phyloP scores from a whole-genome alignment of 2,113 vertebrate species.

The Albula goreensis region DNA sequence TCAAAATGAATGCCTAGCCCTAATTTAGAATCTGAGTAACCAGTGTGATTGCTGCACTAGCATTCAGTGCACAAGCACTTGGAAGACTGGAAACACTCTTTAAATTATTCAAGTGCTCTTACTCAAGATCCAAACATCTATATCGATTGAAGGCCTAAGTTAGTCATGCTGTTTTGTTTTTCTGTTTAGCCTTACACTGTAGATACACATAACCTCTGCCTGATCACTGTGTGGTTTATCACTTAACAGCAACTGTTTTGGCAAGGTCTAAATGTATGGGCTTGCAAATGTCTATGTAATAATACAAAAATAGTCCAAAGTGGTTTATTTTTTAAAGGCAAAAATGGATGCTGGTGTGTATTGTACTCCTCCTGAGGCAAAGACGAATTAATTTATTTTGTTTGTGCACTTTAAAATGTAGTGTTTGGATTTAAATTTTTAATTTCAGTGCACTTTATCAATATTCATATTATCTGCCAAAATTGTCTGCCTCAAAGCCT shows the following conservation, averaged over 20 bases:
- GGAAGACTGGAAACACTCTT: not conserved
- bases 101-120: slow-evolving; percentile 1
- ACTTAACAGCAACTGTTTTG: too few relatives aligned
- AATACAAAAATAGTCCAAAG: not conserved
- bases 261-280: not conserved
- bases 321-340: not conserved
- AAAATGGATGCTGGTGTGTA: not conserved
- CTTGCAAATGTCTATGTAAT: not conserved
- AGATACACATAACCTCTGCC: not conserved
- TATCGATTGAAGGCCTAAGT: not conserved
- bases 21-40: too few relatives aligned
- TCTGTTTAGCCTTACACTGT: too few relatives aligned
- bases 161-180: too few relatives aligned
- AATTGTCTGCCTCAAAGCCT: not conserved
- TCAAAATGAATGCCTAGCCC: too few relatives aligned
- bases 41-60: not conserved
- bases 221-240: not conserved
- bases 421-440: not conserved
- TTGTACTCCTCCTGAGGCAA: too few relatives aligned
- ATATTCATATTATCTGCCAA: not conserved
- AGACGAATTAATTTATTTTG: not conserved
- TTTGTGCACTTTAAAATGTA: not conserved
- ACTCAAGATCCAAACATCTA: not conserved
- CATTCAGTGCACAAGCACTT: not conserved
- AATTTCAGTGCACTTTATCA: not conserved